Base-by-base conservation (phyloP, 2,113 vertebrate species). In the Taxidea taxus region DNA sequence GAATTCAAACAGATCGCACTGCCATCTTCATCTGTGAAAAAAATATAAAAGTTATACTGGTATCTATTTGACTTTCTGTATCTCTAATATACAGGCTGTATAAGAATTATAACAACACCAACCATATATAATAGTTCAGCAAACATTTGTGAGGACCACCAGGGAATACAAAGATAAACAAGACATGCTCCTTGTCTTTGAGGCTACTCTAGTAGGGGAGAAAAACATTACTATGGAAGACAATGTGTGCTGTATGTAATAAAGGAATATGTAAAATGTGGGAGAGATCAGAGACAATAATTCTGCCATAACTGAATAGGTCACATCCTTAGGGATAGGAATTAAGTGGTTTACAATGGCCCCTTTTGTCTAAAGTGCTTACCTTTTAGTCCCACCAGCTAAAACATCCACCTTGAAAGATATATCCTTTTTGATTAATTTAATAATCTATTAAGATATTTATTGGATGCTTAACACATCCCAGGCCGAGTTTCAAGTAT, bases 1-100 rank as follows among this genome's bases (percentile, higher is more conserved):
- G 93, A 97, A 96, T 97, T 98, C 87, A 94, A 68, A 85, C 84
- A 70, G 18, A 60, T 44, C 81, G 37, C 58, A 34, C 91, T 95
- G 23, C 13, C 89, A 70, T 97, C 98, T 98, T 96, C 93, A 98
- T 97, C 97, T 93, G 66, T 89, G 47, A 9, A 87, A 74, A 42
- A n/a, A 72, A 21, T 12, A 64, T 4, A 37, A 54, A 78, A 7
- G 29, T 95, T 85, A 97, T 39, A 54, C 31, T 56, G 92, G 9
- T 4, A 54, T 87, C 56, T 62, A 12, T 23, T 90, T 92, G 51
- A 84, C 68, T 68, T 56, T 34, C 34, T 85, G 34, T 77, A 44
- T 81, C 70, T 80, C 10, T 60, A 66, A 62, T n/a, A 37, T 25
- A 66, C 3, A 84, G 42, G 12, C 16, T 90, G 3, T 68, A 37